Conservation (phyloP, 2,888 invertebrate species). For the Litoditis marina region DNA sequence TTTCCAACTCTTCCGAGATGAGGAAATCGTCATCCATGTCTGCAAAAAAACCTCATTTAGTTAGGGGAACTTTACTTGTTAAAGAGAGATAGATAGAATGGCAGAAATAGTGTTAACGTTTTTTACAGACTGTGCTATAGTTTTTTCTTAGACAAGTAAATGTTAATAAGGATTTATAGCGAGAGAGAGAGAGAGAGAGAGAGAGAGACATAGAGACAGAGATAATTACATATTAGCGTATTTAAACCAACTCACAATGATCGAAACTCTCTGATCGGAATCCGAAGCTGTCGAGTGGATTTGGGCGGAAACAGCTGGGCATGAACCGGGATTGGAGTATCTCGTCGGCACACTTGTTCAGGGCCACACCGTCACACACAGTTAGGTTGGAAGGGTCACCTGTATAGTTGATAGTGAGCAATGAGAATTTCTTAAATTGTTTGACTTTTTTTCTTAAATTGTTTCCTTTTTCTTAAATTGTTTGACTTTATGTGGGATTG, state of each 20-base stretch:
- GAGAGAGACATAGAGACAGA: too few relatives aligned
- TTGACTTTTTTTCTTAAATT: background rate
- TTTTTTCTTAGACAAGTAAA: too few relatives aligned
- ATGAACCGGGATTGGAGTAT: constrained; percentile 42
- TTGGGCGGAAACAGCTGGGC: constrained; percentile 28
- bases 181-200: too few relatives aligned
- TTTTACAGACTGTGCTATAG: too few relatives aligned
- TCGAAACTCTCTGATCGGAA: constrained; percentile 30
- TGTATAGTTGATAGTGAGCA: background rate
- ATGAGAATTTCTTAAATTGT: background rate
- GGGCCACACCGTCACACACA: constrained; percentile 37
- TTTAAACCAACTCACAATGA: constrained; percentile 28
- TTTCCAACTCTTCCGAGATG: constrained; percentile 21
- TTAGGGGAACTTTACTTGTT: too few relatives aligned
- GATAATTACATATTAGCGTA: background rate
- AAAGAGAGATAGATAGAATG: too few relatives aligned
- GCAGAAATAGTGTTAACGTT: too few relatives aligned
- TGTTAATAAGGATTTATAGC: too few relatives aligned
- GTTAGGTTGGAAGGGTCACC: constrained; percentile 27
- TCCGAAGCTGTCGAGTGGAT: constrained; percentile 22
- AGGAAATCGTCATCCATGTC: constrained; percentile 26
- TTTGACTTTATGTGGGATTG: too few relatives aligned
- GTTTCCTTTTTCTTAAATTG: background rate
- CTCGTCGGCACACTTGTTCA: constrained; percentile 39
- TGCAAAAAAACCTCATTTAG: too few relatives aligned